Conservation (phyloP, 2,113 vertebrate genomes). For the Megaleporinus macrocephalus region DNA sequence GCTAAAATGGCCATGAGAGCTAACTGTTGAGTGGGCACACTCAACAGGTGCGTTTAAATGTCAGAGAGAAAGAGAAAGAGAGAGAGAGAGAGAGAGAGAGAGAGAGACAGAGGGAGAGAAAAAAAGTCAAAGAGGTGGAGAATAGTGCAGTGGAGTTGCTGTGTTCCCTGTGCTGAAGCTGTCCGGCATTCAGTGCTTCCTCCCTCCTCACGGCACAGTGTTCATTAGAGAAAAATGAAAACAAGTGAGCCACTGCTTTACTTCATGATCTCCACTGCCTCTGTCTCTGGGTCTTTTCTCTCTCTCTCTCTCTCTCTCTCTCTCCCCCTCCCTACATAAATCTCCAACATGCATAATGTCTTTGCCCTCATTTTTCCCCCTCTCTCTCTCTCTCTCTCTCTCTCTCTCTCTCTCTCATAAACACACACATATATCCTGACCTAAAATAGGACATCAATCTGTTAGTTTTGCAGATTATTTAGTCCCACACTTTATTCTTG, state of each 20-base stretch:
- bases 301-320: constrained; percentile 23
- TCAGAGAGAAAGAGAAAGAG: constrained; percentile 9
- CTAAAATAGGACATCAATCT: too few relatives aligned
- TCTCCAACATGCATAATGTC: constrained; percentile 10
- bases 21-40: constrained; percentile 51
- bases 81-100: background rate
- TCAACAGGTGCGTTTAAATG: constrained; percentile 65
- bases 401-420: too few relatives aligned
- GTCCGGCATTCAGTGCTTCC: constrained; percentile 21
- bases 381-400: constrained; percentile 22
- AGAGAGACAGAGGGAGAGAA: background rate
- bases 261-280: constrained; percentile 37
- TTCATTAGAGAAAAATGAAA: constrained; percentile 62
- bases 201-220: constrained; percentile 28
- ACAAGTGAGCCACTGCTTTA: constrained; percentile 40
- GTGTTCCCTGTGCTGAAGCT: constrained; percentile 15
- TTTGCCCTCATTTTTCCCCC: constrained; percentile 11
- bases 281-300: constrained; percentile 19
- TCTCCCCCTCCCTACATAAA: constrained; percentile 18
- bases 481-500: constrained; percentile 16
- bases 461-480: constrained; percentile 7
- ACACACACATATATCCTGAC: too few relatives aligned
- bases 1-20: constrained; percentile 62
- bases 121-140: background rate
- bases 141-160: background rate